Evolutionary conservation across 2,888 invertebrate species (phyloP), one percentile per base, ranked within the genome.

Genomic region (Ophion obscuratus): DNA sequence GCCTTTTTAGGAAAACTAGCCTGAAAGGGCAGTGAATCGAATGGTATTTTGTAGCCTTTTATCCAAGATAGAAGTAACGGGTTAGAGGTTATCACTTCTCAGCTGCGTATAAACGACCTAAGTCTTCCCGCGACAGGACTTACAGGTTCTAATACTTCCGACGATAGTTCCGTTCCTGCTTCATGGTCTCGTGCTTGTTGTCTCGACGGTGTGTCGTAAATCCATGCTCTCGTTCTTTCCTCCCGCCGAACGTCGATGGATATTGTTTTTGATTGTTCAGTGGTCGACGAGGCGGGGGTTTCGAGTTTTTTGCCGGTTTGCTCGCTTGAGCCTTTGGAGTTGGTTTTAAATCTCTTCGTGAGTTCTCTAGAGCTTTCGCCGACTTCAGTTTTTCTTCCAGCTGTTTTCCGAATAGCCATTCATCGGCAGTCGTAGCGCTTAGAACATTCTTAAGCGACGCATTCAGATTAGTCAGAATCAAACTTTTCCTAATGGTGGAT

Each of bases 21-120:
- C 57, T 83, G 83, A 31, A 14, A 47, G 1, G 79, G 62, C 27
- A 44, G 31, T 24, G 17, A 47, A 20, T n/a, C 36, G 59, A 87
- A 82, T 11, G 44, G 64, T n/a, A 82, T 84, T 73, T 81, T 83
- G 57, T 85, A 86, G 0, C 86, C 87, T 44, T 47, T 74, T 11
- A 88, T 73, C 78, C 85, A 85, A n/a, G 76, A 61, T n/a, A 85
- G 59, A 66, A 84, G 62, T 61, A 83, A 84, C 14, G 53, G 53
- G 71, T 86, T 76, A n/a, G 73, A 53, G 9, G 86, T 87, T 20
- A 88, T 76, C 57, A 66, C 10, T 81, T 81, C 10, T 77, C 85
- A 88, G 0, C 59, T 20, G 1, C 57, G 10, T 6, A 62, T 57
- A 53, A 81, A 88, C 74, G 17, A n/a, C 66, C 61, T 77, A 62